Percentiles rank a stretch among this genome's conserved stretches.
Evolutionary conservation across 1,140 invertebrate species (phyloP).

Genomic region (Diachasmimorpha longicaudata): DNA sequence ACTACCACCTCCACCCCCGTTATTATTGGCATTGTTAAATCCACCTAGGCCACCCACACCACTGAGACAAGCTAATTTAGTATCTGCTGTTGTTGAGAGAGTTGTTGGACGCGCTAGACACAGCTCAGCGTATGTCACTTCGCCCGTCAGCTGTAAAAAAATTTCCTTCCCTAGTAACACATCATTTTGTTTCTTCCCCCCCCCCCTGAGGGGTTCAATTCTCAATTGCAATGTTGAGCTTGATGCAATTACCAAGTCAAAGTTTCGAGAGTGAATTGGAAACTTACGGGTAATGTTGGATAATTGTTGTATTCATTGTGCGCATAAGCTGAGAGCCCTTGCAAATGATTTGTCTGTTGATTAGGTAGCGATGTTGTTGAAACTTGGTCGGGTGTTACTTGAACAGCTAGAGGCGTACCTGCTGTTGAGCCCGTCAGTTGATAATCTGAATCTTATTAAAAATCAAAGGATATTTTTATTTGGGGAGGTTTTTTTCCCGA

Average conservation of each 20-base stretch:
- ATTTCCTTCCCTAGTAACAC: not conserved
- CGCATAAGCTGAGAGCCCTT: constrained; percentile 48
- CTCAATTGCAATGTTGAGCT: not conserved
- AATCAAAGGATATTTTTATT: not conserved
- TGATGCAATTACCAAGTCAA: not conserved
- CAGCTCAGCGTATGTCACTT: constrained; percentile 77
- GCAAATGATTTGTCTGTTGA: constrained; percentile 54
- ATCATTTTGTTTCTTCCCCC: not conserved
- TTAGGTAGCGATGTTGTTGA: constrained; percentile 50
- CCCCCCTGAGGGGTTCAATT: not conserved
- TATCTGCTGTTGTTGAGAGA: constrained; percentile 57
- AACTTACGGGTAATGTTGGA: constrained; percentile 58
- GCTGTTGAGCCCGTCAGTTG: constrained; percentile 67
- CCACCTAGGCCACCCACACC: constrained; percentile 41
- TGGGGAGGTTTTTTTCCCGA: too few relatives aligned
- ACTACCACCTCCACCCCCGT: constrained; percentile 46
- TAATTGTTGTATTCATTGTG: constrained; percentile 60
- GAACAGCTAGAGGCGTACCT: constrained; percentile 62
- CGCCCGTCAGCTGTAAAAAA: constrained; percentile 61
- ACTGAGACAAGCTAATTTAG: constrained; percentile 51
- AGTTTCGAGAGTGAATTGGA: not conserved
- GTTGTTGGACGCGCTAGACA: constrained; percentile 66
- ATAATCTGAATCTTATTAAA: constrained; percentile 69
- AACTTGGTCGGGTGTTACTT: constrained; percentile 57
- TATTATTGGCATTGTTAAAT: constrained; percentile 47